These are phyloP conservation scores for Halcyon badia DNA, from an alignment of 2,797 vertebrate species.

Conservation along the genomic window DNA sequence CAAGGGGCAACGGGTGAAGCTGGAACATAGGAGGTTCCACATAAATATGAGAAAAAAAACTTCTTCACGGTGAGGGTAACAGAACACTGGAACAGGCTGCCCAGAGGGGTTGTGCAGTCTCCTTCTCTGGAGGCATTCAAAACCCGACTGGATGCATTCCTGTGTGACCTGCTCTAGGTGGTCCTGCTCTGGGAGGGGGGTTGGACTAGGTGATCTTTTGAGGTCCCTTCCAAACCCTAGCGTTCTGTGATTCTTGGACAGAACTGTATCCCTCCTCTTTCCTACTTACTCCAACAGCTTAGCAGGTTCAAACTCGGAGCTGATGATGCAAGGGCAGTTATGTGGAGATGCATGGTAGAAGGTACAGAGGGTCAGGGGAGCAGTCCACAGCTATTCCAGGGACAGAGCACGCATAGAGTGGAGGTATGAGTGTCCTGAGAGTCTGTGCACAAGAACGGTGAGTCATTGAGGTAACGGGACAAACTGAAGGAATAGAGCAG, in stretches of 20 bases:
- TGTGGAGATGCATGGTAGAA: neutral
- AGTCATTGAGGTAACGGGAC: neutral
- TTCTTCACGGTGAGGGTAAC: no score
- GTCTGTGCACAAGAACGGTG: accelerated
- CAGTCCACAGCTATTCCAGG: neutral
- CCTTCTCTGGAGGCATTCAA: no score
- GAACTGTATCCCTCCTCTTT: neutral
- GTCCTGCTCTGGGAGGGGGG: no score
- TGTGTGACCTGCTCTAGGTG: no score
- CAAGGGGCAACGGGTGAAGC: no score
- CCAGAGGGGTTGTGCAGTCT: no score
- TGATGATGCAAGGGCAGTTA: neutral
- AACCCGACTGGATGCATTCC: no score
- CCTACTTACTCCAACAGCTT: neutral
- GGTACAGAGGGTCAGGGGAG: neutral
- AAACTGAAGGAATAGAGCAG: neutral
- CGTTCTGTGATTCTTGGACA: neutral
- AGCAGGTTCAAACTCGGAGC: neutral
- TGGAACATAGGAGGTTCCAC: no score
- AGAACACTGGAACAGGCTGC: no score
- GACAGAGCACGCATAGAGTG: neutral
- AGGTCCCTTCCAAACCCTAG: no score
- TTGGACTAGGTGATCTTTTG: no score
- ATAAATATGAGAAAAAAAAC: no score
- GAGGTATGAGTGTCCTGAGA: neutral